phyloP scores from a whole-genome alignment of 2,797 vertebrate species.

The Acipenser oxyrinchus region DNA sequence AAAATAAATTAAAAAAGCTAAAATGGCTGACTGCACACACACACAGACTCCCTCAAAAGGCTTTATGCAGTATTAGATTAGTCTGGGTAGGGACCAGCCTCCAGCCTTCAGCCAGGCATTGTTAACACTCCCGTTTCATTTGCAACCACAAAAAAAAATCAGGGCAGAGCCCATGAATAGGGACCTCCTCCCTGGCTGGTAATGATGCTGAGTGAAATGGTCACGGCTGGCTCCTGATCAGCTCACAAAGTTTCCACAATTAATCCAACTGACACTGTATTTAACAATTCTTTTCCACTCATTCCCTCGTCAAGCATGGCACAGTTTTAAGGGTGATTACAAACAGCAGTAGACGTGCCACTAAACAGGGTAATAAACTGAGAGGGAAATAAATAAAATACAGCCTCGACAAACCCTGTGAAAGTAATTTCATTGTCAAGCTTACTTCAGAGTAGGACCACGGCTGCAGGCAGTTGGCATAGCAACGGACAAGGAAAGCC shows the following conservation, averaged over 20 bases:
- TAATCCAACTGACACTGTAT: slow-evolving; percentile 60
- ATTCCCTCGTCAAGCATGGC: neutral
- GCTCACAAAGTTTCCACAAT: slow-evolving; percentile 69
- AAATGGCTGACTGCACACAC: slow-evolving; percentile 97
- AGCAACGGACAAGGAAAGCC: slow-evolving; percentile 90
- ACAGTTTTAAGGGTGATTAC: slow-evolving; percentile 5
- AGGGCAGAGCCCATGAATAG: slow-evolving; percentile 43
- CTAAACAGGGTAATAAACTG: neutral
- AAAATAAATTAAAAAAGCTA: slow-evolving; percentile 56
- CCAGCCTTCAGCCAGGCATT: slow-evolving; percentile 59
- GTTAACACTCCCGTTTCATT: slow-evolving; percentile 76
- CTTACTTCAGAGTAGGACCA: slow-evolving; percentile 83
- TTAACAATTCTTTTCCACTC: slow-evolving; percentile 38
- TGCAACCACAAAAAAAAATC: slow-evolving; percentile 43
- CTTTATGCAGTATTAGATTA: slow-evolving; percentile 79
- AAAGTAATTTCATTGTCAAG: slow-evolving; percentile 90
- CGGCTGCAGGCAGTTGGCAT: slow-evolving; percentile 97
- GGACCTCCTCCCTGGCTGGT: slow-evolving; percentile 78
- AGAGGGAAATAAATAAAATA: slow-evolving; percentile 25
- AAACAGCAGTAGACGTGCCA: slow-evolving; percentile 3
- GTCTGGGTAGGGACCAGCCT: slow-evolving; percentile 63
- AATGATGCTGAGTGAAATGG: slow-evolving; percentile 66
- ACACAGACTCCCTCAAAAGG: slow-evolving; percentile 36
- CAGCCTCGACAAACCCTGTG: slow-evolving; percentile 65
- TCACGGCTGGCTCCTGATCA: slow-evolving; percentile 62